phyloP scores from a whole-genome alignment of 23 tunicate species.

The Styela clava region DNA sequence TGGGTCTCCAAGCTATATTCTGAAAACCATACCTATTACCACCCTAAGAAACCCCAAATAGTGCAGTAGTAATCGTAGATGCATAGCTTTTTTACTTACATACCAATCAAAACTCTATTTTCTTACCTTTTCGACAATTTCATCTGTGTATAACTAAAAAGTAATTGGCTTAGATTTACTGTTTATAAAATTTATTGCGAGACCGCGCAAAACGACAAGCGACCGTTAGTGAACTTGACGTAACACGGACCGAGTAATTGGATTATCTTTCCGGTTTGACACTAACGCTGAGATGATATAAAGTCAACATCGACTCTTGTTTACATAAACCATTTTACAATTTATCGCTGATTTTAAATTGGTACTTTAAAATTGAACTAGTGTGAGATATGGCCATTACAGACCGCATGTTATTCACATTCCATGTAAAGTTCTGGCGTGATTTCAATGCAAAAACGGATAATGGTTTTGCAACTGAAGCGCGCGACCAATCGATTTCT shows the following conservation, averaged over 20 bases:
- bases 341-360: neutral
- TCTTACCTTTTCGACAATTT: no score
- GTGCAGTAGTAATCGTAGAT: no score
- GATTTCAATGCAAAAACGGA: neutral
- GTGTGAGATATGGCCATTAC: no score
- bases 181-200: no score
- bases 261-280: neutral
- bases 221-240: neutral
- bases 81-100: no score
- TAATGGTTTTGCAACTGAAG: neutral
- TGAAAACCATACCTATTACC: no score
- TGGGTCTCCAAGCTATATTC: no score
- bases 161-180: no score
- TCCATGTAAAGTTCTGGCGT: neutral
- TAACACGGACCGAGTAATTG: neutral
- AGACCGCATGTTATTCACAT: neutral
- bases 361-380: neutral
- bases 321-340: neutral
- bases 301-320: neutral
- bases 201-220: no score
- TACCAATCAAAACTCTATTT: no score
- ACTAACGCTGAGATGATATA: neutral
- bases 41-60: no score
- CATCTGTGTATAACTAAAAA: no score
- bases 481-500: neutral